These are phyloP conservation scores for Amazona ochrocephala DNA, from an alignment of 2,797 vertebrate species.

Conservation along the genomic window DNA sequence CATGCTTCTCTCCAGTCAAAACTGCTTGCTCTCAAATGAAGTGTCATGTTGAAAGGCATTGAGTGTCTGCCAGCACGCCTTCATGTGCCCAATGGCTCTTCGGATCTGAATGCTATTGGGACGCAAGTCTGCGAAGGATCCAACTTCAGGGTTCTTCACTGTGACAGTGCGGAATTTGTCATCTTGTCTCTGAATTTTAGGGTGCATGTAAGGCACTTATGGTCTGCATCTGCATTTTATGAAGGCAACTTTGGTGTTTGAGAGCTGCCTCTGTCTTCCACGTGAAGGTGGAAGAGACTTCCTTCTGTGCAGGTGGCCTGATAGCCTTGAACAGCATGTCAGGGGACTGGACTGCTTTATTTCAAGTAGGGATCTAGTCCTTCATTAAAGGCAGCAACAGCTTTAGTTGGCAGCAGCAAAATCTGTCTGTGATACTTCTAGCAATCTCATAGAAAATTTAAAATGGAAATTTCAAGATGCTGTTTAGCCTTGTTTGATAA, in stretches of 20 bases:
- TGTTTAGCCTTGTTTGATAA: conserved; percentile 68
- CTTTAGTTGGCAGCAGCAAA: conserved; percentile 44
- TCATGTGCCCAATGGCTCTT: accelerated
- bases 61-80: neutral
- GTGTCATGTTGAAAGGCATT: neutral
- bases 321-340: neutral
- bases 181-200: neutral
- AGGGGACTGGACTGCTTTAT: neutral
- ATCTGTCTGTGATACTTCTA: conserved; percentile 32
- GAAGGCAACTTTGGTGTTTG: neutral
- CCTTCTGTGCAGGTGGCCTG: neutral
- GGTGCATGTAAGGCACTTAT: neutral
- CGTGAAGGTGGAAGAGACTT: neutral
- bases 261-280: neutral
- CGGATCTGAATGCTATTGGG: neutral
- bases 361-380: neutral
- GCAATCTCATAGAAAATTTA: conserved; percentile 29
- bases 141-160: neutral
- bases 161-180: neutral
- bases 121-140: neutral
- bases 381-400: conserved; percentile 39
- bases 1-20: neutral
- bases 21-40: neutral
- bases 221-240: neutral
- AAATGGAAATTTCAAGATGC: conserved; percentile 63